These are phyloP conservation scores for Micrasema minimum DNA, from an alignment of 1,140 invertebrate species.

Conservation along the genomic window DNA sequence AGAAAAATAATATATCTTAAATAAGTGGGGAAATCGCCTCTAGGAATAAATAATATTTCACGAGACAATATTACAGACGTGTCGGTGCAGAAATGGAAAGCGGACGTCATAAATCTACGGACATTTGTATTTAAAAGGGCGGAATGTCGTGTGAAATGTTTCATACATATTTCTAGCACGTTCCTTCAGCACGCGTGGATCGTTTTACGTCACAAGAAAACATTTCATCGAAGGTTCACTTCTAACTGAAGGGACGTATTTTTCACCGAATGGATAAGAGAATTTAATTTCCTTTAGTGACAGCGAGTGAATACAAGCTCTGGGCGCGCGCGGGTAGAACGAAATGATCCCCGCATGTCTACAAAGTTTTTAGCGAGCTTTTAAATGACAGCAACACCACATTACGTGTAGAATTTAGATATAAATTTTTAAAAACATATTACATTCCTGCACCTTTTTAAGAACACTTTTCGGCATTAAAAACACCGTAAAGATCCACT, in stretches of 20 bases:
- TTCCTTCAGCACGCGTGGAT: slow-evolving; percentile 1
- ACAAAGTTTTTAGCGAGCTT: too few relatives aligned
- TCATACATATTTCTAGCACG: slow-evolving; percentile 22
- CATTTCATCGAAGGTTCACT: slow-evolving; percentile 2
- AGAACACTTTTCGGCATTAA: too few relatives aligned
- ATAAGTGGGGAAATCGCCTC: not conserved
- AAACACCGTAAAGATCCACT: too few relatives aligned
- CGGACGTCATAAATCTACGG: slow-evolving; percentile 13
- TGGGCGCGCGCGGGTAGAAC: too few relatives aligned
- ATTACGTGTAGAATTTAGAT: too few relatives aligned
- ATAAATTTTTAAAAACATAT: too few relatives aligned
- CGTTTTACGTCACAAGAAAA: not conserved
- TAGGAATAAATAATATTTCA: slow-evolving; percentile 17
- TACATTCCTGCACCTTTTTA: too few relatives aligned
- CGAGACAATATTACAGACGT: slow-evolving; percentile 1
- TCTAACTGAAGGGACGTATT: slow-evolving; percentile 15
- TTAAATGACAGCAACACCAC: too few relatives aligned
- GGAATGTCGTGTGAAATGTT: slow-evolving; percentile 2
- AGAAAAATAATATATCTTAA: slow-evolving; percentile 3
- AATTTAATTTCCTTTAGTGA: slow-evolving; percentile 18
- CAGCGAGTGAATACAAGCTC: not conserved
- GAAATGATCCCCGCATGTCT: too few relatives aligned
- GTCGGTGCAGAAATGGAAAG: slow-evolving; percentile 17
- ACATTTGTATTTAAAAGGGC: not conserved
- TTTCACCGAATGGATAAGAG: not conserved